Evolutionary conservation across 2,888 invertebrate genomes (phyloP).

Genomic region (Caenorhabditis plicata): DNA sequence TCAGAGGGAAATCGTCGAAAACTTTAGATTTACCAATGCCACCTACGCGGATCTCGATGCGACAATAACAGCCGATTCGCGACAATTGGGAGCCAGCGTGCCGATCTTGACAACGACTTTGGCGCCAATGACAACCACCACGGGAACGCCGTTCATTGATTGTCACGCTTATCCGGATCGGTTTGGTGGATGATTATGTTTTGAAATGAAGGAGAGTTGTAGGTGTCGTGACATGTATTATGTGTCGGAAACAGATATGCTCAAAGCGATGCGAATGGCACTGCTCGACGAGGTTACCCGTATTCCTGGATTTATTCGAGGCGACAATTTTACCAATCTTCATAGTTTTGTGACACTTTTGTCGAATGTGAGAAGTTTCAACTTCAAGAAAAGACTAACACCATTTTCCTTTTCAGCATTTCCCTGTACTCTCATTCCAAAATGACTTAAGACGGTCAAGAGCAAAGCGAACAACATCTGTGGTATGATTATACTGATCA

Average conservation of each 20-base stretch:
- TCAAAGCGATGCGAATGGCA: slow-evolving; percentile 61
- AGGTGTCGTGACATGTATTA: slow-evolving; percentile 61
- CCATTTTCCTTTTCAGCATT: slow-evolving; percentile 50
- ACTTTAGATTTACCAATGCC: slow-evolving; percentile 28
- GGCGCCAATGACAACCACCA: slow-evolving; percentile 46
- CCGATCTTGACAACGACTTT: slow-evolving; percentile 40
- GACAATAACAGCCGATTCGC: slow-evolving; percentile 32
- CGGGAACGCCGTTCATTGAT: slow-evolving; percentile 48
- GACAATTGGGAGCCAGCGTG: slow-evolving; percentile 7
- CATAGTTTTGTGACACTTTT: slow-evolving; percentile 59
- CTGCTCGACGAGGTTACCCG: slow-evolving; percentile 59
- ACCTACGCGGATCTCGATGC: slow-evolving; percentile 43
- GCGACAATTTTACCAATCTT: slow-evolving; percentile 59
- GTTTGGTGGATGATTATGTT: too few relatives aligned
- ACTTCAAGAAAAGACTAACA: neutral
- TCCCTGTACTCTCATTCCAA: slow-evolving; percentile 60
- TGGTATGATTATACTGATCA: slow-evolving; percentile 21
- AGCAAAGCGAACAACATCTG: slow-evolving; percentile 47
- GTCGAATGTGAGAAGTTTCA: slow-evolving; percentile 50
- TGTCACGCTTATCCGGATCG: slow-evolving; percentile 56
- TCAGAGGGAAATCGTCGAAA: neutral
- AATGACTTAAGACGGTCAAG: slow-evolving; percentile 39
- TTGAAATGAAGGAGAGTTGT: too few relatives aligned
- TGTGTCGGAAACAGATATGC: slow-evolving; percentile 65
- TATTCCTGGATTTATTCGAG: slow-evolving; percentile 45